These are phyloP conservation scores for Microcebus ravelobensis DNA, from an alignment of 2,113 vertebrate species.

Conservation along the genomic window DNA sequence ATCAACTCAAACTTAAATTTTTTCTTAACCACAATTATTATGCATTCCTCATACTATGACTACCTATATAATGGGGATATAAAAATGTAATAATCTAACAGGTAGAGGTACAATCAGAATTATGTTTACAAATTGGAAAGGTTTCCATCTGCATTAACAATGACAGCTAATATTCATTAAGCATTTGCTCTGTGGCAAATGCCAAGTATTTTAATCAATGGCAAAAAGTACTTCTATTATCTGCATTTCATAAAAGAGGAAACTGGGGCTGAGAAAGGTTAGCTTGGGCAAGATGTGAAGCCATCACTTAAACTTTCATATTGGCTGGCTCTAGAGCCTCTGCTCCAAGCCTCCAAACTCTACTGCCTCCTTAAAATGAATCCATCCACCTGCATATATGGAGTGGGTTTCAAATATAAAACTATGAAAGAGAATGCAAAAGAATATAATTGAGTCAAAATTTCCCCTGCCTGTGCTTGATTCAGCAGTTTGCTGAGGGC, in stretches of 20 bases:
- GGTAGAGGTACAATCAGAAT: background rate
- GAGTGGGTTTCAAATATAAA: background rate
- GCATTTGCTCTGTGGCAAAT: background rate
- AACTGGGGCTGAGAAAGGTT: background rate
- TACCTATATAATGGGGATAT: background rate
- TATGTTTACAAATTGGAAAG: background rate
- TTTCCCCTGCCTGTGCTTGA: background rate
- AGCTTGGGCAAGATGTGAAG: background rate
- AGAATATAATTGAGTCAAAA: background rate
- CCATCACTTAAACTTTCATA: background rate
- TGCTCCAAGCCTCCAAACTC: background rate
- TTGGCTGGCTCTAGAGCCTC: background rate
- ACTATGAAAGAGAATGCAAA: background rate
- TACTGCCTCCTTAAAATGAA: background rate
- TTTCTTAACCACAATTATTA: background rate
- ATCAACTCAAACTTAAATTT: background rate
- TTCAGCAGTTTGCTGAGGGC: background rate
- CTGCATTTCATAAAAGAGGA: background rate
- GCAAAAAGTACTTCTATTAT: background rate
- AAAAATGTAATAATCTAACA: background rate
- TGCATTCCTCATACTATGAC: background rate
- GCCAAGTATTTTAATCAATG: background rate
- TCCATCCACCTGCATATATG: background rate
- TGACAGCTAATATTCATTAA: background rate
- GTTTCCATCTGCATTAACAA: background rate